Evolutionary conservation across 2,797 vertebrate genomes (phyloP).

Genomic region (Podarcis lilfordi): DNA sequence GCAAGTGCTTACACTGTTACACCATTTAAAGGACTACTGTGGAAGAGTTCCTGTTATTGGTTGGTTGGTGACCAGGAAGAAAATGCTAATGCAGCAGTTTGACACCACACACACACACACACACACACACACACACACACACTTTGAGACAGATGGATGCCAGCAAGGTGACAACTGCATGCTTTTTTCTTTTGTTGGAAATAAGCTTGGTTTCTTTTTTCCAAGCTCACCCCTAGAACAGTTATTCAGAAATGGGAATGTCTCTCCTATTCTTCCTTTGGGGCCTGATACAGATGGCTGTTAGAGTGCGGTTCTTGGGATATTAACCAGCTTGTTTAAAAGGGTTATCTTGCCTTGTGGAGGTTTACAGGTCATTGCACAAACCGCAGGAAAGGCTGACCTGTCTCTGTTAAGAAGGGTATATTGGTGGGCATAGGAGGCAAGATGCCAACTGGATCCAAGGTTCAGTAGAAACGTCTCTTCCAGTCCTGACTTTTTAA

Average conservation of each 20-base stretch:
- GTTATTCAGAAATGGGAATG: neutral
- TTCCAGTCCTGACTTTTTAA: neutral
- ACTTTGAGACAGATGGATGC: too few species aligned
- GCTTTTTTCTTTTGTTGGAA: neutral
- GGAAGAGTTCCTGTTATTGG: neutral
- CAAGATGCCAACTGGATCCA: neutral
- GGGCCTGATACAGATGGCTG: neutral
- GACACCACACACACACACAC: too few species aligned
- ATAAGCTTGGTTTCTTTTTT: neutral
- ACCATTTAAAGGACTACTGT: neutral
- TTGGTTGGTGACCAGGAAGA: neutral
- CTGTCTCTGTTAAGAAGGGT: neutral
- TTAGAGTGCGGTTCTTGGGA: neutral
- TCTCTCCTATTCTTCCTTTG: neutral
- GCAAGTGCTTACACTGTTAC: neutral
- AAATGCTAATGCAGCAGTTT: too few species aligned
- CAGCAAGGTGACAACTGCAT: neutral
- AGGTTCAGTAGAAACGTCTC: neutral
- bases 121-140: too few species aligned
- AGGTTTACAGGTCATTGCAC: neutral
- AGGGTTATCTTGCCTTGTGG: neutral
- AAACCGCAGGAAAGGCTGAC: neutral
- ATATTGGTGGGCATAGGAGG: neutral
- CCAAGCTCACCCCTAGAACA: neutral
- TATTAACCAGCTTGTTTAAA: neutral